Base-by-base conservation (phyloP, 1,140 invertebrate species). In the Hylaeus volcanicus region DNA sequence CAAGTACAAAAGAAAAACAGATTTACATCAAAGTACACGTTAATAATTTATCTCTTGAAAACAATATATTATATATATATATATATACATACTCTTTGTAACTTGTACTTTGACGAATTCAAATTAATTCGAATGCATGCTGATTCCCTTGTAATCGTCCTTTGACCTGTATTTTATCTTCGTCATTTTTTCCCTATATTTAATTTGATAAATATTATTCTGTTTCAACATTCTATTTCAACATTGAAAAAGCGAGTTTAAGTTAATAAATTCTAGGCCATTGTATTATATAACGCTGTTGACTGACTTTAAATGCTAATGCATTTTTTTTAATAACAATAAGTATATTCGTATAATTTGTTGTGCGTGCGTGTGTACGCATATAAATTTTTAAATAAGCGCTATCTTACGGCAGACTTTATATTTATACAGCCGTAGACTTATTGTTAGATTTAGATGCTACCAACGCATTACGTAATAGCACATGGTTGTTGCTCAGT, bases 381-480 rank as follows among this genome's bases (percentile, higher is more conserved):
- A 26, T 26, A 26, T 26, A 26, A 26, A 26, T 0, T 26, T 26
- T 26, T 26, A 26, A 26, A 26, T 26, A 26, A 48, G 45, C 2
- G 3, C 9, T 45, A 77, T 77, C 43, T 77, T 4, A 26, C 37
- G 43, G 3, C 4, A 8, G 9, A 26, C 1, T 60, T 55, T 45
- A 0, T 45, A 58, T 4, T 26, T 26, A 26, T 26, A 26, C 26
- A 26, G 26, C 26, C 26, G 26, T 26, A 26, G 26, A 26, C 26
- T 26, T 26, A 26, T 26, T 26, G 26, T 26, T 26, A 26, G 26
- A 26, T 39, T 12, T 5, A 9, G 5, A 12, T n/a, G 3, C n/a
- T 6, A 48, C 2, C n/a, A 26, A 26, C 5, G 41, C 3, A 15
- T 83, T 84, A 84, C 26, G 63, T 81, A 84, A 84, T 15, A 8